Percentiles rank a stretch among this genome's conserved stretches.
These are phyloP conservation scores for Leptinotarsa juncta DNA, from an alignment of 2,888 invertebrate genomes.

Conservation along the genomic window DNA sequence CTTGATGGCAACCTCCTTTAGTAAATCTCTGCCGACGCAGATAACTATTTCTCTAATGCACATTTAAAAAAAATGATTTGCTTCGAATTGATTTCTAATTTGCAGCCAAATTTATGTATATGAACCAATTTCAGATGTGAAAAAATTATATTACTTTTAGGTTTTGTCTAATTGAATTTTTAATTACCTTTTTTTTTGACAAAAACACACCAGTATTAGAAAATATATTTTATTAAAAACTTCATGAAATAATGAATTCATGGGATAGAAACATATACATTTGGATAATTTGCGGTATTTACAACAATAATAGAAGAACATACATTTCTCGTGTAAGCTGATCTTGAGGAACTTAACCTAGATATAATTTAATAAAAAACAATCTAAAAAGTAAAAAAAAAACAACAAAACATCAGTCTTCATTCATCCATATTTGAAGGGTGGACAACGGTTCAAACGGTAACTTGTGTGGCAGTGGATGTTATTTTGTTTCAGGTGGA, in stretches of 20 bases:
- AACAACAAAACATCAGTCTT: slow-evolving; percentile 67
- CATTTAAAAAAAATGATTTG: no score
- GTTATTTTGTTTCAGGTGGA: slow-evolving; percentile 47
- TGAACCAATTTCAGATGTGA: no score
- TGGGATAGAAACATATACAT: slow-evolving; percentile 40
- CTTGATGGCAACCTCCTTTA: no score
- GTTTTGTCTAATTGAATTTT: no score
- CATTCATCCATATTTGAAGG: slow-evolving; percentile 63
- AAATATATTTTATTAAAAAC: slow-evolving; percentile 50
- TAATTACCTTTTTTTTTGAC: not conserved
- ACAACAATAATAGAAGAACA: slow-evolving; percentile 38
- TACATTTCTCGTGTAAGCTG: slow-evolving; percentile 40
- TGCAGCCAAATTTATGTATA: no score
- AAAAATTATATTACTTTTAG: no score
- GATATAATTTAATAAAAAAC: slow-evolving; percentile 66
- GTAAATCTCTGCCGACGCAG: no score
- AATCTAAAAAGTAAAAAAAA: slow-evolving; percentile 62
- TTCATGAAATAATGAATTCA: slow-evolving; percentile 48
- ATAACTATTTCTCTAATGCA: no score
- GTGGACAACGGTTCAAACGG: slow-evolving; percentile 63
- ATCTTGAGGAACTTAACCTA: slow-evolving; percentile 63
- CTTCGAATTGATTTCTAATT: no score
- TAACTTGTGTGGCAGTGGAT: slow-evolving; percentile 66
- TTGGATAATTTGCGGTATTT: slow-evolving; percentile 37
- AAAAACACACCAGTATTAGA: slow-evolving; percentile 21